These are phyloP conservation scores for Caenorhabditis sp. DNA, from an alignment of 2,888 invertebrate species.

Conservation along the genomic window DNA sequence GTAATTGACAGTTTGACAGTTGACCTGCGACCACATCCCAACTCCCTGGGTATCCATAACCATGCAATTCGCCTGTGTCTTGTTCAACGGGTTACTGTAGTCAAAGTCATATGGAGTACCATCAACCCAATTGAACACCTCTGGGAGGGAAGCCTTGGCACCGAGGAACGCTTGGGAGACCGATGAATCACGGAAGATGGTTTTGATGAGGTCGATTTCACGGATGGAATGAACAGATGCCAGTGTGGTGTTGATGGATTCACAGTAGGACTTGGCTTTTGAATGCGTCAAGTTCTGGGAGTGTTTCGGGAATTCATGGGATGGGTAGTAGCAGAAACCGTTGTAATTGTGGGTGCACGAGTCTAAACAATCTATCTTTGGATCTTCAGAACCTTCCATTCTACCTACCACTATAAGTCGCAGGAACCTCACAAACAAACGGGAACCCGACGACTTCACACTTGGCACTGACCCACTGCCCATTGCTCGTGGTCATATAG, in stretches of 20 bases:
- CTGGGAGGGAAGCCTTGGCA: slow-evolving; percentile 18
- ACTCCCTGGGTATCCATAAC: slow-evolving; percentile 20
- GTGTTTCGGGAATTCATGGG: slow-evolving; percentile 5
- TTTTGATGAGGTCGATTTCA: slow-evolving; percentile 18
- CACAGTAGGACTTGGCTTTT: slow-evolving; percentile 19
- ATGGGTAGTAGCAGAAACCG: slow-evolving; percentile 32
- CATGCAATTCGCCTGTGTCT: slow-evolving; percentile 10
- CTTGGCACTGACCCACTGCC: slow-evolving; percentile 31
- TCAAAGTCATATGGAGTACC: slow-evolving; percentile 19
- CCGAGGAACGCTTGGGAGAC: slow-evolving; percentile 13
- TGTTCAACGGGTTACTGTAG: slow-evolving; percentile 19
- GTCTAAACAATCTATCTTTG: slow-evolving; percentile 5
- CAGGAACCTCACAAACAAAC: slow-evolving; percentile 36
- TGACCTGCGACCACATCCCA: slow-evolving; percentile 16
- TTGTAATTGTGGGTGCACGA: slow-evolving; percentile 29
- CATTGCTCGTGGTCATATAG: slow-evolving; percentile 20
- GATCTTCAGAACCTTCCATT: too few relatives aligned
- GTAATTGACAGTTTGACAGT: background rate
- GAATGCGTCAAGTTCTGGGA: background rate
- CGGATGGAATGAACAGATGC: slow-evolving; percentile 23
- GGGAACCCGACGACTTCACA: slow-evolving; percentile 33
- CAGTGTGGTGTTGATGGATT: slow-evolving; percentile 2
- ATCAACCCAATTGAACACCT: slow-evolving; percentile 27
- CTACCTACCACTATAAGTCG: slow-evolving; percentile 1
- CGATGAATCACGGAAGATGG: slow-evolving; percentile 12